Evolutionary conservation across 2,797 vertebrate genomes (phyloP).

Genomic region (Chiloscyllium punctatum): DNA sequence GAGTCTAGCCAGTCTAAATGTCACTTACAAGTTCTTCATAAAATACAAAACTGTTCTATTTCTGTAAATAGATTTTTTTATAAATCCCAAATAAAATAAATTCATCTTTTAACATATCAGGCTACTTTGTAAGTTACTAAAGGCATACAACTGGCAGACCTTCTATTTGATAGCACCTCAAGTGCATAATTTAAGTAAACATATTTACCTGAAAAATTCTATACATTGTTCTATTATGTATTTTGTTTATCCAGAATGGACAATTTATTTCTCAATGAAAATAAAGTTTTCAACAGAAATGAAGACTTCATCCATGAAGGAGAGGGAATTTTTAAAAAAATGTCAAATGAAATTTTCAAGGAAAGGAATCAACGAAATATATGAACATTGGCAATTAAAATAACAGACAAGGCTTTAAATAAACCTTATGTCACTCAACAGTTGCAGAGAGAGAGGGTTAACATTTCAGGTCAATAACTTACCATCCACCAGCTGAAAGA

Average conservation of each 20-base stretch:
- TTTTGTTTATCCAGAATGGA: not conserved
- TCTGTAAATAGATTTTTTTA: not conserved
- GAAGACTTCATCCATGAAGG: not conserved
- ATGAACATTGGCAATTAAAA: not conserved
- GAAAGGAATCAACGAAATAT: not conserved
- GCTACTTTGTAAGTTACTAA: not conserved
- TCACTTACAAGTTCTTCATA: slow-evolving; percentile 33
- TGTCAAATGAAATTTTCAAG: not conserved
- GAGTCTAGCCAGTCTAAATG: slow-evolving; percentile 24
- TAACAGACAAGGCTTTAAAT: not conserved
- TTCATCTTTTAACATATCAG: not conserved
- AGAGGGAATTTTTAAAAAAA: not conserved
- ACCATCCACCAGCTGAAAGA: not conserved
- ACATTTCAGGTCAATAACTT: no score
- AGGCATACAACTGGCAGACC: not conserved
- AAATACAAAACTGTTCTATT: not conserved
- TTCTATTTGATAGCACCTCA: not conserved
- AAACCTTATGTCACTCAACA: not conserved
- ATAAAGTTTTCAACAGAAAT: not conserved
- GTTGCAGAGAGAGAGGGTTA: not conserved
- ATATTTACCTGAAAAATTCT: not conserved
- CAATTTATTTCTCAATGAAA: not conserved
- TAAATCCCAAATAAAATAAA: not conserved
- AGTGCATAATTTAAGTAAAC: not conserved
- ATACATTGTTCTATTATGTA: not conserved